Evolutionary conservation across 2,888 invertebrate species (phyloP), one percentile per base, ranked within the genome.

Genomic region (Watsonalla binaria): DNA sequence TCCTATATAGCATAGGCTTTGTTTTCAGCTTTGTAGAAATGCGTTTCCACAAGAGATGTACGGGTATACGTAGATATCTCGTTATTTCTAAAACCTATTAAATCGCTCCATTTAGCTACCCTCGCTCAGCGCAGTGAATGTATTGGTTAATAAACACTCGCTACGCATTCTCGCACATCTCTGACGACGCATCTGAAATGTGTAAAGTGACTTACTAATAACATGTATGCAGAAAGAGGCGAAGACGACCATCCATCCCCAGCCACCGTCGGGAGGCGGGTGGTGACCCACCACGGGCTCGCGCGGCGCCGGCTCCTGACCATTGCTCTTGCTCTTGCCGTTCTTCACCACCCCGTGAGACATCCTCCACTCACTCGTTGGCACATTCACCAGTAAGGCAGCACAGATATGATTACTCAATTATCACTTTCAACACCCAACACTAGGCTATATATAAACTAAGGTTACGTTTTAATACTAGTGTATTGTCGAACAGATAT

Each of bases 161-260:
- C n/a, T n/a, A n/a, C n/a, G n/a, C n/a, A n/a, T n/a, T n/a, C n/a
- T n/a, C n/a, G n/a, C n/a, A n/a, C n/a, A n/a, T n/a, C n/a, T n/a
- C n/a, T n/a, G n/a, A n/a, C n/a, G n/a, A n/a, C n/a, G n/a, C n/a
- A n/a, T n/a, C n/a, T n/a, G n/a, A n/a, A n/a, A 37, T 8, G 37
- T 37, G 6, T 6, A 37, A 37, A 9, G 37, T 37, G 4, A 96
- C 96, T 96, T 84, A 97, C 97, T 96, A 87, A 97, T 93, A 68
- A 97, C 94, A 89, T 99, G 99, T 71, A 99, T 97, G 95, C 98
- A 95, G 88, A 99, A 99, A 6, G 98, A 98, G 33, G 96, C 97
- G 76, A 97, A 95, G 54, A 98, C 98, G 52, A 98, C 96, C 85
- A 96, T 92, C 97, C 97, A 98, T 0, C 98, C 98, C 98, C 98